Evolutionary conservation across 1,140 invertebrate species (phyloP).

Genomic region (Acromyrmex heyeri): DNA sequence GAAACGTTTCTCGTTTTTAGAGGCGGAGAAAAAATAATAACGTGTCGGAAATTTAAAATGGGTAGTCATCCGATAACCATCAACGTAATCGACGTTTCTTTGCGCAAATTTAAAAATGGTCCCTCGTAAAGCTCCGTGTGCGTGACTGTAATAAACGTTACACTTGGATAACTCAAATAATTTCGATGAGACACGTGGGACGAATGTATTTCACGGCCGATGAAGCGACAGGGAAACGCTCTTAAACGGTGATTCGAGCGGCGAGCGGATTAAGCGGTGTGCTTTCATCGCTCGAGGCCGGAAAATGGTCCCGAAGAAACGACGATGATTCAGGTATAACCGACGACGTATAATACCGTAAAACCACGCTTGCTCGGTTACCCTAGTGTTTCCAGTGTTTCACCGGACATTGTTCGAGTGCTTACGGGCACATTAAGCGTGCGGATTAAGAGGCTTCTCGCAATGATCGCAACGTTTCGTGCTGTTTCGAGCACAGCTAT

Average conservation of each 20-base stretch:
- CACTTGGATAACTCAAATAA: constrained; percentile 22
- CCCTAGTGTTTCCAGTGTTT: neutral
- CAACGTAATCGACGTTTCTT: constrained; percentile 28
- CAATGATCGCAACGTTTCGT: neutral
- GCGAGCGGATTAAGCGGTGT: constrained; percentile 13
- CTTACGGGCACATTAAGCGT: constrained; percentile 18
- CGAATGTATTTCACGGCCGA: constrained; percentile 55
- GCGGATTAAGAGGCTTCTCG: constrained; percentile 34
- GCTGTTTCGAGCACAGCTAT: neutral
- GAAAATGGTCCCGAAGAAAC: constrained; percentile 29
- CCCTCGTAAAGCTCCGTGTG: neutral
- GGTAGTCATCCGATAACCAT: neutral
- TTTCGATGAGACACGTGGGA: constrained; percentile 17
- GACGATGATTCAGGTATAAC: constrained; percentile 45
- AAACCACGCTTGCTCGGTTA: neutral
- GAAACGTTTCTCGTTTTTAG: neutral
- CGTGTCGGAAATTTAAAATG: neutral
- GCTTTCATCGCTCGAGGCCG: neutral
- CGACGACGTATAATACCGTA: constrained; percentile 1
- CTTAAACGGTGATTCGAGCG: constrained; percentile 23
- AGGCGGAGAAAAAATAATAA: neutral
- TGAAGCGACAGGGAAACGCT: constrained; percentile 48
- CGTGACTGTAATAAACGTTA: constrained; percentile 43
- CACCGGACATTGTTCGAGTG: constrained; percentile 1
- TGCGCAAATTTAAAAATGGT: neutral